These are phyloP conservation scores for Chrysolina oricalcia DNA, from an alignment of 2,888 invertebrate species.

Conservation along the genomic window DNA sequence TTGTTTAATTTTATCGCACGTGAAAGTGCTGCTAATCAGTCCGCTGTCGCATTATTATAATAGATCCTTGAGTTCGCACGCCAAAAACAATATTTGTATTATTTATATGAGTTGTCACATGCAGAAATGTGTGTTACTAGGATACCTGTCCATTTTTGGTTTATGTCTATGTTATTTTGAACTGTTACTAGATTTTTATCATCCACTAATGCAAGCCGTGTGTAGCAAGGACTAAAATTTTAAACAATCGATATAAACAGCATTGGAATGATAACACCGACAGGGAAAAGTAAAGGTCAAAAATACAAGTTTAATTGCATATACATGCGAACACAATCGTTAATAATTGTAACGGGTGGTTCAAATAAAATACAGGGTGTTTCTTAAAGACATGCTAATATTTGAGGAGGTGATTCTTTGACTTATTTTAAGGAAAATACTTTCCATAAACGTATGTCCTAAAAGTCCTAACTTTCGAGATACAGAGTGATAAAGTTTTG, in stretches of 20 bases:
- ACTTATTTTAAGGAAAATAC: no score
- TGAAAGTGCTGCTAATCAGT: constrained; percentile 2
- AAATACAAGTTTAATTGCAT: constrained; percentile 11
- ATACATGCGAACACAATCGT: constrained; percentile 3
- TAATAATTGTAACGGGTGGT: neutral
- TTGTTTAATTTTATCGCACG: constrained; percentile 17
- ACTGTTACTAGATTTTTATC: neutral
- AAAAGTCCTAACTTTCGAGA: no score
- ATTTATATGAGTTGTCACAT: neutral
- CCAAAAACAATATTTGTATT: neutral
- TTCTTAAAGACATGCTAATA: no score
- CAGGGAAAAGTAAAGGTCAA: constrained; percentile 17
- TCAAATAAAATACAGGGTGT: no score
- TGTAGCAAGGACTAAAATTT: constrained; percentile 4
- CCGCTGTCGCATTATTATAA: neutral
- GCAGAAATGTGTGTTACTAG: neutral
- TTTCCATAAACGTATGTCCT: no score
- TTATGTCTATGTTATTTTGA: neutral
- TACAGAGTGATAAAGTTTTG: no score
- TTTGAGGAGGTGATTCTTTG: no score
- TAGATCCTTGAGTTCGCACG: neutral
- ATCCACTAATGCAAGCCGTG: neutral
- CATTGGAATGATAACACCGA: constrained; percentile 3
- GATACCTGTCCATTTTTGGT: neutral
- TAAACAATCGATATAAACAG: neutral